Evolutionary conservation across 2,113 vertebrate genomes (phyloP).

Genomic region (Myotis yumanensis): DNA sequence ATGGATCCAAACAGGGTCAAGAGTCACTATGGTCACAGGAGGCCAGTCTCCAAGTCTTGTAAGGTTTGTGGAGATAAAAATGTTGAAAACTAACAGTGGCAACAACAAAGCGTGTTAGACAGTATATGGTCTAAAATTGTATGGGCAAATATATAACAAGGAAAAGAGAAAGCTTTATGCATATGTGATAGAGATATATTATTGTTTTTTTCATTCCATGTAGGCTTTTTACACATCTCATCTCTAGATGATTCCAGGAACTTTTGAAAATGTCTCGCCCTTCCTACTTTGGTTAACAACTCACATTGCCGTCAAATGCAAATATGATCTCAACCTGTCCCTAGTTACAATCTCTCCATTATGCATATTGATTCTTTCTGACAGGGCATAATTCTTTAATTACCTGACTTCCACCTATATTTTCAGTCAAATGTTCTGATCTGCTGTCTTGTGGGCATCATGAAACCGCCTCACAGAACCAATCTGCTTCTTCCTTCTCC

Average conservation of each 20-base stretch:
- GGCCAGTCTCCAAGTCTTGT: background rate
- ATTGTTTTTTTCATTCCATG: background rate
- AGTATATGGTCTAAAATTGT: background rate
- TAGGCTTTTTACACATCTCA: background rate
- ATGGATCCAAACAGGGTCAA: background rate
- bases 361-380: background rate
- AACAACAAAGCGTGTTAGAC: background rate
- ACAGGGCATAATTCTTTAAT: background rate
- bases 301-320: background rate
- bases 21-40: background rate
- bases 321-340: background rate
- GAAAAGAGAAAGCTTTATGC: background rate
- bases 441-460: background rate
- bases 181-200: background rate
- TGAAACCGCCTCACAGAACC: background rate
- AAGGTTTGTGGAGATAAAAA: background rate
- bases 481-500: background rate
- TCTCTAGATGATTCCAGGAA: background rate
- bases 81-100: background rate
- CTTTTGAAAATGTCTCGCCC: background rate
- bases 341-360: background rate
- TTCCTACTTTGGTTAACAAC: background rate
- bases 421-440: slow-evolving; percentile 10
- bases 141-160: background rate
- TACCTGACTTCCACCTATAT: background rate